Base-by-base conservation (phyloP, 2,113 vertebrate species). In the Daubentonia madagascariensis region DNA sequence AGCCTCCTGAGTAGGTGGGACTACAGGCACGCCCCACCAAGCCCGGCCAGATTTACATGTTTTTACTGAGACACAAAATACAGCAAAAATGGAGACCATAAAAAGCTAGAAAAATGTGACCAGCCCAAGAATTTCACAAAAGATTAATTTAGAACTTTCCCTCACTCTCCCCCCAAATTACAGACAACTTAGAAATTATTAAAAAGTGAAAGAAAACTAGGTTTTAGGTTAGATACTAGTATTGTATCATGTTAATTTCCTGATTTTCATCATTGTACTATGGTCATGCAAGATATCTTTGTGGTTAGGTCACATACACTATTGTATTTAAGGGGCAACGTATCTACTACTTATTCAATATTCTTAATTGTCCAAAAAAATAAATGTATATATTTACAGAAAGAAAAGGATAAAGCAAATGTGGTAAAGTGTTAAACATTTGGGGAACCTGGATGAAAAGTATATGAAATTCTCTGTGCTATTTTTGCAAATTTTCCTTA, bases 121-220 rank as follows among this genome's bases (percentile, higher is more conserved):
- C 6, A 59, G 1, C 22, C 9, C 37, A 92, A 50, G 20, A 85
- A 63, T 75, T 52, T 81, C 75, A 95, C 10, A 73, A 85, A 72
- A 65, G 32, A 81, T 61, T 52, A 79, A 89, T 30, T 59, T 35
- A 61, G 63, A 85, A 67, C 22, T 10, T 85, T 9, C 4, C 32
- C 9, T 20, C 23, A 92, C 28, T 52, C 22, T 32, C 37, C 37
- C 35, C 9, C 48, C 28, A 90, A 61, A 52, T 61, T 95, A 95
- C 5, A 90, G 63, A 94, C 91, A 70, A 11, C 35, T 68, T 45
- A 87, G 32, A 79, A 91, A 78, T 80, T 92, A 85, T 76, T 87
- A 48, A 70, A 73, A 91, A 86, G 85, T 89, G 14, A 72, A 91
- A 94, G 52, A 92, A 80, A 94, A 85, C 10, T 48, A 17, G 85